These are phyloP conservation scores for Gorilla gorilla DNA, from an alignment of 2,113 vertebrate species.

Conservation along the genomic window DNA sequence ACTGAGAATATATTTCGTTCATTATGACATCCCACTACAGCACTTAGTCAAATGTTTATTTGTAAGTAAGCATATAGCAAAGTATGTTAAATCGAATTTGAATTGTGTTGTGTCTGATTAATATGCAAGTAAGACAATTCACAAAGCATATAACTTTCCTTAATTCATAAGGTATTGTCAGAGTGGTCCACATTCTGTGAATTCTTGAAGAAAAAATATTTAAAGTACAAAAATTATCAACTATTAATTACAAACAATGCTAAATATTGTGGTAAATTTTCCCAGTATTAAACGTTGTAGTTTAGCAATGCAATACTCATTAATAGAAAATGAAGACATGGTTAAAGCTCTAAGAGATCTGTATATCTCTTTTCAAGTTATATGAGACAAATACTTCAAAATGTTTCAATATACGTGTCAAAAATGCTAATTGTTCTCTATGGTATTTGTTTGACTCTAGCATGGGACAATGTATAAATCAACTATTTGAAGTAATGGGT, in stretches of 20 bases:
- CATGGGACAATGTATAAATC: neutral
- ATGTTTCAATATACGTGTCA: neutral
- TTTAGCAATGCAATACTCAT: neutral
- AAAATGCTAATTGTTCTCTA: conserved; percentile 2
- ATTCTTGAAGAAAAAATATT: conserved; percentile 19
- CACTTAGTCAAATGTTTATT: neutral
- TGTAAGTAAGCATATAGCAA: conserved; percentile 18
- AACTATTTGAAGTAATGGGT: conserved; percentile 7
- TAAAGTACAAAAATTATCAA: neutral
- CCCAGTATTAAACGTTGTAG: neutral
- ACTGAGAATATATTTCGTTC: neutral
- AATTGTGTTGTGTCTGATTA: neutral
- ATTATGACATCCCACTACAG: neutral
- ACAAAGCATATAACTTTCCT: neutral
- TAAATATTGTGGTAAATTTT: neutral
- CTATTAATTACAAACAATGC: neutral
- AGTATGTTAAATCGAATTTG: neutral
- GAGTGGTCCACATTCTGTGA: neutral
- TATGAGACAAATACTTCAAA: neutral
- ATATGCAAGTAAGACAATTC: neutral
- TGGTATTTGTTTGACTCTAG: neutral
- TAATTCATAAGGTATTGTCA: neutral
- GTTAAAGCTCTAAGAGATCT: neutral
- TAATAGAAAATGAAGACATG: neutral
- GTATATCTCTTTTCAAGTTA: neutral